These are phyloP conservation scores for Natrix natrix DNA, from an alignment of 2,797 vertebrate species.

Conservation along the genomic window DNA sequence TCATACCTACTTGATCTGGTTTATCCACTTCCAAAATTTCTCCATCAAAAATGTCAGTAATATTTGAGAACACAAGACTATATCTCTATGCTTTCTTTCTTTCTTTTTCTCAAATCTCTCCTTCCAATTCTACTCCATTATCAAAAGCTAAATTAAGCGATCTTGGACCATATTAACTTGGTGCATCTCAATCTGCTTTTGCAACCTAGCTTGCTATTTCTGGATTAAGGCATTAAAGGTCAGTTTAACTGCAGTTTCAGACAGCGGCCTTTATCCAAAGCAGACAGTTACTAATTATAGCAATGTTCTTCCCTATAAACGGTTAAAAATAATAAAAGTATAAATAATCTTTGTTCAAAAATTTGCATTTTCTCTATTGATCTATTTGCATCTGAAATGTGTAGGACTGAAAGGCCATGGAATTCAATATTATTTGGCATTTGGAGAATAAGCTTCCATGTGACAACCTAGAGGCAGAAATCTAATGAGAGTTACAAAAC, in stretches of 20 bases:
- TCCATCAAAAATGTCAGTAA: neutral
- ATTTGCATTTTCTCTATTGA: constrained; percentile 39
- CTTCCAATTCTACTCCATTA: neutral
- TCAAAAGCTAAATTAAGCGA: neutral
- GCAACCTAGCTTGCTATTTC: neutral
- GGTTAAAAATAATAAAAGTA: constrained; percentile 44
- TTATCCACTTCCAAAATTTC: neutral
- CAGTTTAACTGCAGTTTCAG: constrained; percentile 29
- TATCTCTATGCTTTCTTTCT: neutral
- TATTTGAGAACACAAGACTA: neutral
- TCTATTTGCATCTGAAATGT: constrained; percentile 50
- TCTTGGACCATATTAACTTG: neutral
- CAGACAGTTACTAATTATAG: constrained; percentile 29
- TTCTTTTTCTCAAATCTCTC: neutral
- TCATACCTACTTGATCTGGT: neutral
- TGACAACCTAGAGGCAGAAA: constrained; percentile 35
- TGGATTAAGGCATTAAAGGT: neutral
- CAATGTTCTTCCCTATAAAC: constrained; percentile 42
- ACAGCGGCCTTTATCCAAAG: constrained; percentile 36
- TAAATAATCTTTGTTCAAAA: constrained; percentile 51
- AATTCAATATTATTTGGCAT: constrained; percentile 39
- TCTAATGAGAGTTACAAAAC: constrained; percentile 42
- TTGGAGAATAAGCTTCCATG: constrained; percentile 29
- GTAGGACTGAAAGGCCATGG: constrained; percentile 44
- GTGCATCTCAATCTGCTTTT: neutral